Base-by-base conservation (phyloP, 2,113 vertebrate species). In the Rhinichthys klamathensis region DNA sequence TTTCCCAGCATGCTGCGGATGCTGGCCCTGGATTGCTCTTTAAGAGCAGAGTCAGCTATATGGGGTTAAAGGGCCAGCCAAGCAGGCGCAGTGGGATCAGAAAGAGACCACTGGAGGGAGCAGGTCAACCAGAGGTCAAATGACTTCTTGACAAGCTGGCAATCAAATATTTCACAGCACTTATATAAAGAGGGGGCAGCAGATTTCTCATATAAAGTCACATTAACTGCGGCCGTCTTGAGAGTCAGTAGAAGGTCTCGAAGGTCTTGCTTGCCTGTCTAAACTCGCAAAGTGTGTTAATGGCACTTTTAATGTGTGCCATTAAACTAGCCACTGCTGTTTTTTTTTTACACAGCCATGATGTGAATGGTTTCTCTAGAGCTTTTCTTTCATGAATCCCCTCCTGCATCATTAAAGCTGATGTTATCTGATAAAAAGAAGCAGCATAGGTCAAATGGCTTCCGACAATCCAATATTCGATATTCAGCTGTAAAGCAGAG, bases 121-220 rank as follows among this genome's bases (percentile, higher is more conserved):
- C n/a, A 51, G 81, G 75, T 83, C 65, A 72, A 63, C 69, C 16
- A 83, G 56, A 70, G 84, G 80, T 77, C 46, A 83, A 73, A 83
- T 27, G 65, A 35, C 81, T 70, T 72, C 67, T 72, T 83, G 81
- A 83, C 67, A 63, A 60, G 74, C 75, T 80, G 84, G 84, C 56
- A 86, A 80, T 84, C 84, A 79, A 77, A 86, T 49, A 75, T 74
- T 78, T 77, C 80, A 60, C 25, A 77, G 80, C 44, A 35, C 56
- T 30, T 60, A 67, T 72, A 87, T 67, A 51, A 44, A 35, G 38
- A 56, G 30, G 41, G 30, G 38, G 54, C 32, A 44, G 16, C 46
- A n/a, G 41, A 63, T 23, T 32, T 86, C 73, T 80, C 74, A 49
- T 38, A 83, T 58, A 58, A 65, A 69, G 84, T 35, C 84, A 83